Evolutionary conservation across 2,797 vertebrate species (phyloP).

Genomic region (Chiloscyllium punctatum): DNA sequence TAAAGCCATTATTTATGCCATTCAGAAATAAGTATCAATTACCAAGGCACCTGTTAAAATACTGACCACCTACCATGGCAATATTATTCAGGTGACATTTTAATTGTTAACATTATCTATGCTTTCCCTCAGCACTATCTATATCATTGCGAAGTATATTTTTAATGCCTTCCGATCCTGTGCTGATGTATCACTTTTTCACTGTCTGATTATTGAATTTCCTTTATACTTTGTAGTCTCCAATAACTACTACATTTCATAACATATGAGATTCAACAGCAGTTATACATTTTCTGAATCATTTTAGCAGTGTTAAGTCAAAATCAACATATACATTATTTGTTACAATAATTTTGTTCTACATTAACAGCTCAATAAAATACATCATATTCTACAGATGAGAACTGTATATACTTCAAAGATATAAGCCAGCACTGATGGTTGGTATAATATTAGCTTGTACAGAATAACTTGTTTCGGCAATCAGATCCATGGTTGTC

Average conservation of each 20-base stretch:
- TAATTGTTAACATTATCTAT: slow-evolving; percentile 28
- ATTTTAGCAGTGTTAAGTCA: background rate
- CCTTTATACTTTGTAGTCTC: slow-evolving; percentile 13
- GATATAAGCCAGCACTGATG: background rate
- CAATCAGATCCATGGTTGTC: background rate
- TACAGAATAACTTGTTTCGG: background rate
- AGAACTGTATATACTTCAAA: background rate
- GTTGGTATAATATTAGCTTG: background rate
- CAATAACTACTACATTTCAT: background rate
- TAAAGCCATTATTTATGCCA: slow-evolving; percentile 1
- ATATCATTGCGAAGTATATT: background rate
- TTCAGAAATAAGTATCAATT: slow-evolving; percentile 25
- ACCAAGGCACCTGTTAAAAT: slow-evolving; percentile 3
- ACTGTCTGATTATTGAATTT: slow-evolving; percentile 22
- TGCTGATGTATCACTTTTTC: background rate
- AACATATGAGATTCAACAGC: background rate
- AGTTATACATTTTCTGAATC: background rate
- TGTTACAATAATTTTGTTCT: background rate
- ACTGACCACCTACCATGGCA: slow-evolving; percentile 22
- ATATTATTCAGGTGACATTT: slow-evolving; percentile 22
- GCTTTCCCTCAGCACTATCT: slow-evolving; percentile 13
- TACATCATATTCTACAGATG: background rate
- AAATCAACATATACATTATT: background rate
- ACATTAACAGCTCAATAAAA: background rate
- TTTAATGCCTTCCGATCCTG: background rate